A percentile compares a stretch with the other conserved stretches of the same genome.
Evolutionary conservation across 2,888 invertebrate genomes (phyloP).

Genomic region (Trichopria drosophilae): DNA sequence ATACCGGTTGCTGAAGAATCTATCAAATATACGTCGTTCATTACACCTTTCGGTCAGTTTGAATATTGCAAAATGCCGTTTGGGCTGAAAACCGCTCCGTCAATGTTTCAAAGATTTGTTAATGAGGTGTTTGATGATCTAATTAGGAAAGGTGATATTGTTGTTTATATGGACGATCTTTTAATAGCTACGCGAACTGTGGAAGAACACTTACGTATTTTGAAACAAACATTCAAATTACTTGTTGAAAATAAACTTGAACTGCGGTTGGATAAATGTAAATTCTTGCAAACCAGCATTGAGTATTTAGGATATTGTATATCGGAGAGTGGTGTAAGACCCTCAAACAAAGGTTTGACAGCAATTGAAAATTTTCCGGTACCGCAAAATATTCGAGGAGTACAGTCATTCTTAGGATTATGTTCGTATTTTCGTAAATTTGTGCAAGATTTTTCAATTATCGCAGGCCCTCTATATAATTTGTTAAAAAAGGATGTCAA

Average conservation of each 20-base stretch:
- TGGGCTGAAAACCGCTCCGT: conserved; percentile 22
- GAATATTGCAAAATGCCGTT: conserved; percentile 24
- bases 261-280: conserved; percentile 40
- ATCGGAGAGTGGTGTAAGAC: conserved; percentile 4
- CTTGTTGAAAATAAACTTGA: conserved; percentile 29
- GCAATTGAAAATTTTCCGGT: conserved; percentile 22
- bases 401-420: conserved; percentile 38
- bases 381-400: conserved; percentile 18
- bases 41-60: conserved; percentile 5
- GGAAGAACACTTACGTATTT: conserved; percentile 4
- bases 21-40: neutral
- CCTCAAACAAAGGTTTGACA: conserved; percentile 11
- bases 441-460: conserved; percentile 33
- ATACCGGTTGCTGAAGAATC: neutral
- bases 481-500: conserved; percentile 31
- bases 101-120: conserved; percentile 31
- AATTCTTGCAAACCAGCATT: conserved; percentile 33
- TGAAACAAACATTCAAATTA: conserved; percentile 1
- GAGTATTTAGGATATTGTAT: conserved; percentile 40
- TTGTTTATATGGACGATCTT: conserved; percentile 35
- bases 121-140: conserved; percentile 27
- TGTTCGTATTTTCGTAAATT: conserved; percentile 40
- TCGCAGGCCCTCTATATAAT: neutral
- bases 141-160: conserved; percentile 26
- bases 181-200: conserved; percentile 11